Evolutionary conservation across 2,888 invertebrate species (phyloP).

Genomic region (Empis stercorea): DNA sequence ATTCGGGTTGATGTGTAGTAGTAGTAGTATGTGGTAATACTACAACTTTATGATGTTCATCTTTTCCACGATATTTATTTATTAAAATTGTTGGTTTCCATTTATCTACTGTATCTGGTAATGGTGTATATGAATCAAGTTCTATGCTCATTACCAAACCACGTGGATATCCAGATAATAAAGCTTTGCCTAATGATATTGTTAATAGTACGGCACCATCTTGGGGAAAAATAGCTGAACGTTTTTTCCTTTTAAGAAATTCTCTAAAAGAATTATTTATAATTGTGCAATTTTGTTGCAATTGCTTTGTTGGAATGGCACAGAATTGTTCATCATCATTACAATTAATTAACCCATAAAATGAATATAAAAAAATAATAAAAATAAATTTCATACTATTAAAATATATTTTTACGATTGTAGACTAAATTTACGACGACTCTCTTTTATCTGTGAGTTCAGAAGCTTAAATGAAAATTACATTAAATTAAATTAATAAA

Average conservation of each 20-base stretch:
- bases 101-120: constrained; percentile 23
- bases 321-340: not conserved
- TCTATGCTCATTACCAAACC: constrained; percentile 21
- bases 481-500: too few species aligned
- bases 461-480: too few species aligned
- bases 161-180: constrained; percentile 20
- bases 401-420: too few species aligned
- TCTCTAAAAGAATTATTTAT: not conserved
- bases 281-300: not conserved
- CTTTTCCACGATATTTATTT: not conserved
- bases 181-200: constrained; percentile 19
- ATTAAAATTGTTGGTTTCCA: constrained; percentile 20
- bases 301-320: too few species aligned
- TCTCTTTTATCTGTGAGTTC: too few species aligned
- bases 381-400: too few species aligned
- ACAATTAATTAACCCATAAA: not conserved
- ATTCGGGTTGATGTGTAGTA: too few species aligned
- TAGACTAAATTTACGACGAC: too few species aligned
- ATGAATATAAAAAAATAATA: not conserved
- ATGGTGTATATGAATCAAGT: constrained; percentile 21
- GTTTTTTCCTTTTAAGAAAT: constrained; percentile 18
- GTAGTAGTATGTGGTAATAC: too few species aligned
- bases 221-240: constrained; percentile 21
- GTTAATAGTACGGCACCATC: constrained; percentile 18
- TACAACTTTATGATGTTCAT: not conserved